phyloP scores from a whole-genome alignment of 2,888 invertebrate genomes.

The Poecilus cupreus region DNA sequence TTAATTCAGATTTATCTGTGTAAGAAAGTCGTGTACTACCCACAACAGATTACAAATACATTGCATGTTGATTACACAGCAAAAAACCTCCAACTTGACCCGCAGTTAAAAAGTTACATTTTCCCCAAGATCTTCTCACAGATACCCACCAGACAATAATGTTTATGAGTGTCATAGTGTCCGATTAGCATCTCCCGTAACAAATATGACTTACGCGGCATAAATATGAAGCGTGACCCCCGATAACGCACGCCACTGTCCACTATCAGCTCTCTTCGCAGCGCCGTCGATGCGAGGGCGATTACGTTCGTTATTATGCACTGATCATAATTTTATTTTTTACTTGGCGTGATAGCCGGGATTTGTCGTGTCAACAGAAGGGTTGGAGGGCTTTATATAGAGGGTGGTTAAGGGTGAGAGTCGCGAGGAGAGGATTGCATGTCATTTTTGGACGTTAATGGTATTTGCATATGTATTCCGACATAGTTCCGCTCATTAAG shows the following conservation, averaged over 20 bases:
- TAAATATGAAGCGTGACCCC: constrained; percentile 47
- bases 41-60: not conserved
- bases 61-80: not conserved
- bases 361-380: constrained; percentile 44
- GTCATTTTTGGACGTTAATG: constrained; percentile 53
- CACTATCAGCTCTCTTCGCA: constrained; percentile 27
- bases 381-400: not conserved
- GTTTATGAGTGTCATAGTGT: constrained; percentile 44
- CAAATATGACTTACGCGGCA: constrained; percentile 38
- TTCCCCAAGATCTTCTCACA: not conserved
- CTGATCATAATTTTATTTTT: constrained; percentile 55
- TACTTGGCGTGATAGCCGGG: constrained; percentile 33
- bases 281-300: constrained; percentile 21
- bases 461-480: constrained; percentile 57
- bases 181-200: constrained; percentile 27
- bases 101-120: not conserved
- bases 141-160: constrained; percentile 42
- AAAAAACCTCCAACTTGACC: not conserved
- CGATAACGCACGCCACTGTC: constrained; percentile 31
- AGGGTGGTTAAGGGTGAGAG: constrained; percentile 12
- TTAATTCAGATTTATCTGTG: too few species aligned
- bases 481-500: constrained; percentile 57
- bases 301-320: constrained; percentile 47
- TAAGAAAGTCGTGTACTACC: too few species aligned
- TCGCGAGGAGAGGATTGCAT: constrained; percentile 45